Evolutionary conservation across 2,797 vertebrate genomes (phyloP).

Genomic region (Epinephelus malabaricus): DNA sequence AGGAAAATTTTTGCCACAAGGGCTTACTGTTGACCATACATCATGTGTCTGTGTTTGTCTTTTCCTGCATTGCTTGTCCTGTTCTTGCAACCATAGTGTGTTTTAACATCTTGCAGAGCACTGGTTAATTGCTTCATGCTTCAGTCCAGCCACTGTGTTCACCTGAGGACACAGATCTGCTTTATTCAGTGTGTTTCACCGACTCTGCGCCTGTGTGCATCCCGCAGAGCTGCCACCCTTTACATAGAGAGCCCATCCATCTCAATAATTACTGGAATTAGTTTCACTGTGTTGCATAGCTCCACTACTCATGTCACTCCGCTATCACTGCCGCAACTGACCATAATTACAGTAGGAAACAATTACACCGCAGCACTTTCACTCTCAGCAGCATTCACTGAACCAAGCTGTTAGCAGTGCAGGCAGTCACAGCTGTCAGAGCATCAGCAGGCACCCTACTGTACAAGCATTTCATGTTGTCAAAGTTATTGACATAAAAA

Average conservation of each 20-base stretch:
- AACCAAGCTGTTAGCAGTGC: slow-evolving; percentile 11
- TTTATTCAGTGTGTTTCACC: slow-evolving; percentile 5
- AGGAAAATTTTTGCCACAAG: too few species aligned
- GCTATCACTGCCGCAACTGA: slow-evolving; percentile 29
- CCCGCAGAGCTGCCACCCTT: slow-evolving; percentile 13
- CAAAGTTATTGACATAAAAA: slow-evolving; percentile 15
- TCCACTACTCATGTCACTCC: slow-evolving; percentile 13
- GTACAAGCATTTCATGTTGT: slow-evolving; percentile 29
- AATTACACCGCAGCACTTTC: slow-evolving; percentile 19
- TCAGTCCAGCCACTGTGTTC: not conserved
- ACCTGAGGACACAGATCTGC: not conserved
- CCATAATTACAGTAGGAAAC: slow-evolving; percentile 51
- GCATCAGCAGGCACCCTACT: slow-evolving; percentile 18
- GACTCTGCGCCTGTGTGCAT: slow-evolving; percentile 2
- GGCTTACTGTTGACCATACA: not conserved
- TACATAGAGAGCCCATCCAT: slow-evolving; percentile 21
- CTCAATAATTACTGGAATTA: slow-evolving; percentile 53
- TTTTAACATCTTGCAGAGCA: not conserved
- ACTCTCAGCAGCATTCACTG: slow-evolving; percentile 16
- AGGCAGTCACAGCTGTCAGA: slow-evolving; percentile 23
- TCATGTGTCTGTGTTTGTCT: not conserved
- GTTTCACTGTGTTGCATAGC: slow-evolving; percentile 19
- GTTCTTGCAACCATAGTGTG: not conserved
- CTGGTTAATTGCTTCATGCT: not conserved
- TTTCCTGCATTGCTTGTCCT: not conserved